Evolutionary conservation across 2,113 vertebrate genomes (phyloP).

Genomic region (Poicephalus gulielmi): DNA sequence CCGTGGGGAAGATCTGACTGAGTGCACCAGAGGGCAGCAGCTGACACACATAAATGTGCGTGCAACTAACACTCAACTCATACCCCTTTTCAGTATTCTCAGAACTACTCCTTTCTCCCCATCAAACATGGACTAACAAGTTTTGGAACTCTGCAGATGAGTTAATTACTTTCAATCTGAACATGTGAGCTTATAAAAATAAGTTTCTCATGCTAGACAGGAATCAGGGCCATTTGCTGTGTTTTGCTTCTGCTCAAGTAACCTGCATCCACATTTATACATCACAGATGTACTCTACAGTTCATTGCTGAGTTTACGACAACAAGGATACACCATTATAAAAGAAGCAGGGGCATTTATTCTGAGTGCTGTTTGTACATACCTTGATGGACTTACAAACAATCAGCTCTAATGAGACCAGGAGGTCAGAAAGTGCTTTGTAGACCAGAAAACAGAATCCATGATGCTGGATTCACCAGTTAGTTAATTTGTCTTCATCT

Average conservation of each 20-base stretch:
- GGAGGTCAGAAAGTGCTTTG: background rate
- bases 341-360: background rate
- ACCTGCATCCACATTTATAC: background rate
- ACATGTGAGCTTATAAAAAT: background rate
- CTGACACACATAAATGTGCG: background rate
- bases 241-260: background rate
- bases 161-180: background rate
- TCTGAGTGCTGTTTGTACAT: background rate
- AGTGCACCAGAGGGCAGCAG: constrained; percentile 46
- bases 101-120: background rate
- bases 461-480: background rate
- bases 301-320: background rate
- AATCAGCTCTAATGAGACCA: background rate
- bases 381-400: background rate
- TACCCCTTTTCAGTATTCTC: no score
- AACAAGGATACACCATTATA: background rate
- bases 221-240: background rate
- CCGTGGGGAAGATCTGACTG: background rate
- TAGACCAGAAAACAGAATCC: background rate
- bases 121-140: background rate
- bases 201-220: background rate
- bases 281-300: background rate
- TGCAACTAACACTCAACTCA: no score
- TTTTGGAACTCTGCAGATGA: background rate
- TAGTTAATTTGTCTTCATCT: background rate